Conservation (phyloP, 2,113 vertebrate species). For the Nannospalax galili region DNA sequence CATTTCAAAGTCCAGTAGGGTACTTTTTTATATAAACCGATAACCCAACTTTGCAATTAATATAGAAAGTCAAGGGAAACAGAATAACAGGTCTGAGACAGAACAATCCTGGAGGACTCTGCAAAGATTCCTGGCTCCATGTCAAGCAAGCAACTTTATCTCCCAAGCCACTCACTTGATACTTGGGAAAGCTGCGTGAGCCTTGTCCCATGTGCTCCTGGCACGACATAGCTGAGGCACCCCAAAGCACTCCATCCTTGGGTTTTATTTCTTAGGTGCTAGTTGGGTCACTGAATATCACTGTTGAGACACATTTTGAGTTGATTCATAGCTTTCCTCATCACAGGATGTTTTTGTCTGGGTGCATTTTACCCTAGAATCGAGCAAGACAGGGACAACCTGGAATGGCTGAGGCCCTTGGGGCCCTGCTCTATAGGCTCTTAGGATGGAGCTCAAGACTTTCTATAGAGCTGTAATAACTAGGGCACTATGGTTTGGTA, state of each 20-base stretch:
- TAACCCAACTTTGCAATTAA: not conserved
- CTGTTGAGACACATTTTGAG: not conserved
- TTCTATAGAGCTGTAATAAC: not conserved
- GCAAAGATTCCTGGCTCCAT: not conserved
- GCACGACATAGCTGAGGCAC: not conserved
- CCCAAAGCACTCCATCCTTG: not conserved
- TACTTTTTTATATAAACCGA: not conserved
- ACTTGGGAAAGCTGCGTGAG: not conserved
- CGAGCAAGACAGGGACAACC: not conserved
- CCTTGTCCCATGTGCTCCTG: not conserved
- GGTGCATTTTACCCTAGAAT: not conserved
- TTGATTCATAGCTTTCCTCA: not conserved
- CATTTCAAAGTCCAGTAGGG: not conserved
- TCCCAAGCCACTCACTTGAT: not conserved
- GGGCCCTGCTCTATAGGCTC: not conserved
- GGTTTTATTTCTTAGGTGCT: not conserved
- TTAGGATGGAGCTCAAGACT: not conserved
- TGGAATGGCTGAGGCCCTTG: not conserved
- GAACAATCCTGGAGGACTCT: not conserved
- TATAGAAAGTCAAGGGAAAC: not conserved
- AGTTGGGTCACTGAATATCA: not conserved
- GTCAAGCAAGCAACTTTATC: not conserved
- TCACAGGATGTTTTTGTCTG: not conserved
- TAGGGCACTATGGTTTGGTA: not conserved
- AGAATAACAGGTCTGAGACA: not conserved